Evolutionary conservation across 2,888 invertebrate species (phyloP).

Genomic region (Cryptocheilus praepositus): DNA sequence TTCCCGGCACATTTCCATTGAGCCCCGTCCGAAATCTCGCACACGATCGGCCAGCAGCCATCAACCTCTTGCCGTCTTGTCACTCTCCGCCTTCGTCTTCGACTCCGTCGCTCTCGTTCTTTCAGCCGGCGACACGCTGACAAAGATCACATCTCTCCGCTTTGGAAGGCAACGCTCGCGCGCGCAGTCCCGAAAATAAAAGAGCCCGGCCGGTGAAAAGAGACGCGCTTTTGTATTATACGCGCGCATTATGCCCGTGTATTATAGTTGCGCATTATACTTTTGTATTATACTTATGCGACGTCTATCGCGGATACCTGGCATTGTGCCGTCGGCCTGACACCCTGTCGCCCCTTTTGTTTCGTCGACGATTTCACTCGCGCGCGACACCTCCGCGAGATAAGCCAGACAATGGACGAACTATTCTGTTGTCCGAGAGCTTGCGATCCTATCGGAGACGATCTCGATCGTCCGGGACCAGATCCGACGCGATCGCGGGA

Average conservation of each 20-base stretch:
- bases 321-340: constrained; percentile 43
- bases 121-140: constrained; percentile 9
- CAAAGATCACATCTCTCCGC: too few relatives aligned
- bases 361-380: constrained; percentile 61
- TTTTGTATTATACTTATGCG: constrained; percentile 53
- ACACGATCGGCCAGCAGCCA: not conserved
- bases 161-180: constrained; percentile 1
- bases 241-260: too few relatives aligned
- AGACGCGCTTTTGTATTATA: constrained; percentile 41
- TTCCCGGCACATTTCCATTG: too few relatives aligned
- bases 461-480: constrained; percentile 51
- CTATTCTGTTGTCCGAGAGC: constrained; percentile 31
- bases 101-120: not conserved
- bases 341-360: constrained; percentile 54
- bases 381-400: constrained; percentile 56
- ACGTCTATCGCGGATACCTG: constrained; percentile 50
- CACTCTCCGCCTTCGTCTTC: not conserved
- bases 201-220: constrained; percentile 50
- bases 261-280: too few relatives aligned
- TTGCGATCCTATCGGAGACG: constrained; percentile 48
- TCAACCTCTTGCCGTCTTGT: not conserved
- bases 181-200: constrained; percentile 48
- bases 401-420: constrained; percentile 54
- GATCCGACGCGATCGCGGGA: not conserved
- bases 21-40: too few relatives aligned